Conservation (phyloP, 2,797 vertebrate genomes). For the Enteromius trimaculatus region DNA sequence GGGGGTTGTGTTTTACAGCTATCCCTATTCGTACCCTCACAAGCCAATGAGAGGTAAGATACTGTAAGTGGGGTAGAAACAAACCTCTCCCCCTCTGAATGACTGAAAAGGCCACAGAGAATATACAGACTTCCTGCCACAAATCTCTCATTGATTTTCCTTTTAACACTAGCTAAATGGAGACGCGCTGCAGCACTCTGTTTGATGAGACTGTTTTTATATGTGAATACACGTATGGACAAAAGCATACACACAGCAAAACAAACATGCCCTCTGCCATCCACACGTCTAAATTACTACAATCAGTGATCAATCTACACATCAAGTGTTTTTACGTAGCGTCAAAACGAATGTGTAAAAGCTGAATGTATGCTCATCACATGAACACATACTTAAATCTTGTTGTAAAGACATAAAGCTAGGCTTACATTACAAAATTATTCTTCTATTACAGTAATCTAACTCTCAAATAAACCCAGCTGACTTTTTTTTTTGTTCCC, state of each 20-base stretch:
- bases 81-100: conserved; percentile 49
- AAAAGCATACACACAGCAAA: neutral
- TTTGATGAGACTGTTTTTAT: conserved; percentile 53
- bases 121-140: conserved; percentile 65
- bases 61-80: conserved; percentile 51
- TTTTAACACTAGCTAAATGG: conserved; percentile 68
- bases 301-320: conserved; percentile 19
- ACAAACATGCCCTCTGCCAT: conserved; percentile 12
- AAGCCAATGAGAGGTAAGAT: conserved; percentile 43
- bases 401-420: conserved; percentile 15
- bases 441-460: conserved; percentile 51
- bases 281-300: neutral
- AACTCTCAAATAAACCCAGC: conserved; percentile 55
- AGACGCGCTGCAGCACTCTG: conserved; percentile 50
- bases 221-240: conserved; percentile 5
- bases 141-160: conserved; percentile 74
- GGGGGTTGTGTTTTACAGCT: conserved; percentile 58
- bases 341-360: neutral
- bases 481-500: conserved; percentile 28
- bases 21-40: conserved; percentile 25
- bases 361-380: neutral
- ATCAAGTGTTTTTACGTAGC: conserved; percentile 17
- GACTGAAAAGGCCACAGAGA: conserved; percentile 50
- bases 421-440: conserved; percentile 42
- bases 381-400: conserved; percentile 40